These are phyloP conservation scores for Pyrgus malvae DNA, from an alignment of 2,888 invertebrate species.

Conservation along the genomic window DNA sequence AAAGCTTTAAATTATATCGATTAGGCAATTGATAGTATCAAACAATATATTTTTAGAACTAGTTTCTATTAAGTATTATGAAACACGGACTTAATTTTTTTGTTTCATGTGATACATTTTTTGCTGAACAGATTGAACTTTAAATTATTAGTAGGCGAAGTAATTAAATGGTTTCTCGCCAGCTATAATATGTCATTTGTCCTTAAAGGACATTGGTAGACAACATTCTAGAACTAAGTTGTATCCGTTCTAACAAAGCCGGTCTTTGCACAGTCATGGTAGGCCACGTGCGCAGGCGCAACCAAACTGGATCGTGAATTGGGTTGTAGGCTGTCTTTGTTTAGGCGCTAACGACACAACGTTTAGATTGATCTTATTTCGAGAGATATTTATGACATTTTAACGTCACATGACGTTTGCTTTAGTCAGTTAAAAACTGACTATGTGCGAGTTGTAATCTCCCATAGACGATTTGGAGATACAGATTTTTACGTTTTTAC, in stretches of 20 bases:
- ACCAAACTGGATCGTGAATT: not conserved
- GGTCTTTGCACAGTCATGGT: constrained; percentile 40
- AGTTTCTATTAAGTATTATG: too few relatives aligned
- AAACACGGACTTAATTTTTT: too few relatives aligned
- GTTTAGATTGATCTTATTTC: not conserved
- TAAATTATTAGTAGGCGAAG: not conserved
- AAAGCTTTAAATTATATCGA: too few relatives aligned
- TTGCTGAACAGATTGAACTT: constrained; percentile 19
- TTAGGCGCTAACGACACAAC: not conserved
- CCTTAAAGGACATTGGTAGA: constrained; percentile 37
- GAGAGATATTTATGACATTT: too few relatives aligned
- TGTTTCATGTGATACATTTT: constrained; percentile 1
- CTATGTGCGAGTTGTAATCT: too few relatives aligned
- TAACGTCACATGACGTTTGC: too few relatives aligned
- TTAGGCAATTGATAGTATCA: too few relatives aligned
- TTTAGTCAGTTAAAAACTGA: too few relatives aligned
- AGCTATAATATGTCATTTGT: constrained; percentile 29
- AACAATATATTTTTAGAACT: too few relatives aligned
- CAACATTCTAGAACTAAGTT: constrained; percentile 20
- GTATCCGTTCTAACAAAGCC: constrained; percentile 40
- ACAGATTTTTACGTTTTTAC: too few relatives aligned
- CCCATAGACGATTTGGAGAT: too few relatives aligned
- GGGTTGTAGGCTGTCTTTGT: not conserved
- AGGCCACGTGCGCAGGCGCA: constrained; percentile 31
- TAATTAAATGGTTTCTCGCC: constrained; percentile 6